A percentile compares a stretch with the other conserved stretches of the same genome.
Evolutionary conservation across 1,140 invertebrate species (phyloP).

Genomic region (Drosophila murphyi): DNA sequence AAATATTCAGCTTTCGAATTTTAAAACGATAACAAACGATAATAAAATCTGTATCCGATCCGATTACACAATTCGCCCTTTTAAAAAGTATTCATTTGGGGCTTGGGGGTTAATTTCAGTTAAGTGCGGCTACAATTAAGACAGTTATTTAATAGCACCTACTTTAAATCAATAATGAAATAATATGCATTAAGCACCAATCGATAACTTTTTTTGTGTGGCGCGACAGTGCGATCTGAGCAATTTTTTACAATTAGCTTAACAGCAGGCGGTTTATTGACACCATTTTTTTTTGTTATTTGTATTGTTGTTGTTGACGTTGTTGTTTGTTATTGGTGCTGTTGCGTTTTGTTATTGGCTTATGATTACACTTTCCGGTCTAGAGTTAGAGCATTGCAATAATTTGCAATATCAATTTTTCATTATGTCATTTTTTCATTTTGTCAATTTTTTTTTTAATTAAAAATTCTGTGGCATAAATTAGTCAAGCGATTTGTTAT

Average conservation of each 20-base stretch:
- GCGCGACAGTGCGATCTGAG: slow-evolving; percentile 11
- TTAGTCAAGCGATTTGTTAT: slow-evolving; percentile 48
- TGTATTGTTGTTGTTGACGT: slow-evolving; percentile 11
- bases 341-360: slow-evolving; percentile 33
- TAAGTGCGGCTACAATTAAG: not conserved
- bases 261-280: slow-evolving; percentile 37
- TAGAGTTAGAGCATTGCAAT: slow-evolving; percentile 42
- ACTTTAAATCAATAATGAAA: not conserved
- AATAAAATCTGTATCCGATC: not conserved
- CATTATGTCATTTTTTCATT: slow-evolving; percentile 19
- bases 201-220: slow-evolving; percentile 2
- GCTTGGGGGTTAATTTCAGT: not conserved
- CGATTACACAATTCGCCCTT: not conserved
- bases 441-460: slow-evolving; percentile 29
- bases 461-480: slow-evolving; percentile 71
- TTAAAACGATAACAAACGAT: not conserved
- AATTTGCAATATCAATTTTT: slow-evolving; percentile 66
- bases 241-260: slow-evolving; percentile 26
- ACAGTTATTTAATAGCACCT: not conserved
- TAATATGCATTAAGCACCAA: slow-evolving; percentile 1
- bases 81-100: no score
- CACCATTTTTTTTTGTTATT: slow-evolving; percentile 14
- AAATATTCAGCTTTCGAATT: no score
- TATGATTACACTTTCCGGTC: slow-evolving; percentile 68
- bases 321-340: slow-evolving; percentile 19